A percentile compares a stretch with the other conserved stretches of the same genome.
Evolutionary conservation across 2,888 invertebrate genomes (phyloP).

Genomic region (Pyrrhosoma nymphula): DNA sequence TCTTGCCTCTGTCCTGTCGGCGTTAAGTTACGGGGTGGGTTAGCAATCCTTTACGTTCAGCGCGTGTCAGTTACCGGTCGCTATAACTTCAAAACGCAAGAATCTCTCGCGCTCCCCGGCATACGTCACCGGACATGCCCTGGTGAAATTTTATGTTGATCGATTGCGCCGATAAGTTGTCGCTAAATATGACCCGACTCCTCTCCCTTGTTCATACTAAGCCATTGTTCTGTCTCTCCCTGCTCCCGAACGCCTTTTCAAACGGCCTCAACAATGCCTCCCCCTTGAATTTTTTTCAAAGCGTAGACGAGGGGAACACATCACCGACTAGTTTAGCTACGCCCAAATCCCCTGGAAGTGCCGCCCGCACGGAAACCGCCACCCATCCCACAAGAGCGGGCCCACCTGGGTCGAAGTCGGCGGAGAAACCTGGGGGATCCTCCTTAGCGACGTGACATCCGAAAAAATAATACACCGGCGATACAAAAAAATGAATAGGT

Average conservation of each 20-base stretch:
- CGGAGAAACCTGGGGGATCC: neutral
- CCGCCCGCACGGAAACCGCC: neutral
- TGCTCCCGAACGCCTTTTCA: neutral
- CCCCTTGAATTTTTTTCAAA: neutral
- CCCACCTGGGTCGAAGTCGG: constrained; percentile 29
- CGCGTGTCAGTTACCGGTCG: neutral
- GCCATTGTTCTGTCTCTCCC: constrained; percentile 17
- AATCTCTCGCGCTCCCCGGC: neutral
- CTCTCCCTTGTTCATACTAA: constrained; percentile 23
- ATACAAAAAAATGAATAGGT: constrained; percentile 11
- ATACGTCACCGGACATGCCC: neutral
- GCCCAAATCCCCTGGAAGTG: constrained; percentile 21
- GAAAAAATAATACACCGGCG: neutral
- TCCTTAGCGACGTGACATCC: neutral
- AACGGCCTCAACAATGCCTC: neutral
- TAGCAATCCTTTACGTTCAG: too few relatives aligned
- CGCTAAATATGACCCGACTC: constrained; percentile 10
- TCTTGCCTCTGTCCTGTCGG: too few relatives aligned
- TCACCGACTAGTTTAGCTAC: constrained; percentile 52
- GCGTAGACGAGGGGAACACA: neutral
- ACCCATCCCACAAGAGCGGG: neutral
- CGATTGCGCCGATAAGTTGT: constrained; percentile 12
- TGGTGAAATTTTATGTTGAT: neutral
- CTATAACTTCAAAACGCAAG: neutral
- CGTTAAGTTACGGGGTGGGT: too few relatives aligned